Evolutionary conservation across 2,797 vertebrate species (phyloP).

Genomic region (Acanthornis magna): DNA sequence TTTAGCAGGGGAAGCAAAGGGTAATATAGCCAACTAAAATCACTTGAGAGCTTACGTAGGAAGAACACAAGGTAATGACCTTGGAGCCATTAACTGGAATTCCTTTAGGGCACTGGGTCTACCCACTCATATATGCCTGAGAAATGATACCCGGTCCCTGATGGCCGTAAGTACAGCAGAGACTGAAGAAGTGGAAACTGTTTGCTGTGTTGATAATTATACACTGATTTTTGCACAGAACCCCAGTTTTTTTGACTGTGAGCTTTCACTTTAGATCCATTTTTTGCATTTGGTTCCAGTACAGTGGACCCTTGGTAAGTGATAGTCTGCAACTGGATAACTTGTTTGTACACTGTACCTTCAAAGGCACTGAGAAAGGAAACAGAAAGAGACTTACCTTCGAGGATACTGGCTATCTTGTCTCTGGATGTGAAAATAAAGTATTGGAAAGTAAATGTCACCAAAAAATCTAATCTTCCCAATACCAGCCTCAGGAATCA

Average conservation of each 20-base stretch:
- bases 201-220: neutral
- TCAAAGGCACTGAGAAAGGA: neutral
- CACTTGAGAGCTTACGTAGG: neutral
- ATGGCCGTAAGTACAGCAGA: neutral
- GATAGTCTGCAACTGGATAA: neutral
- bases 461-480: neutral
- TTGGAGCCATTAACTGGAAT: neutral
- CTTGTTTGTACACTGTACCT: neutral
- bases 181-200: neutral
- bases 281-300: neutral
- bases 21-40: neutral
- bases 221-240: neutral
- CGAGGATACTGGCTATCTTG: neutral
- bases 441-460: neutral
- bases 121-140: neutral
- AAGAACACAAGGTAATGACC: neutral
- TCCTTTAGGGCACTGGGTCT: neutral
- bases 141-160: neutral
- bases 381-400: neutral
- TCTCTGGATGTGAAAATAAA: neutral
- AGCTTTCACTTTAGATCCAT: neutral
- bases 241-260: neutral
- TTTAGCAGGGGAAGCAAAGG: neutral
- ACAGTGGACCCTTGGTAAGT: neutral
- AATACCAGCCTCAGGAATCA: fast-evolving